A percentile compares a stretch with the other conserved stretches of the same genome.
Conservation (phyloP, 2,113 vertebrate genomes). For the Alethe diademata region DNA sequence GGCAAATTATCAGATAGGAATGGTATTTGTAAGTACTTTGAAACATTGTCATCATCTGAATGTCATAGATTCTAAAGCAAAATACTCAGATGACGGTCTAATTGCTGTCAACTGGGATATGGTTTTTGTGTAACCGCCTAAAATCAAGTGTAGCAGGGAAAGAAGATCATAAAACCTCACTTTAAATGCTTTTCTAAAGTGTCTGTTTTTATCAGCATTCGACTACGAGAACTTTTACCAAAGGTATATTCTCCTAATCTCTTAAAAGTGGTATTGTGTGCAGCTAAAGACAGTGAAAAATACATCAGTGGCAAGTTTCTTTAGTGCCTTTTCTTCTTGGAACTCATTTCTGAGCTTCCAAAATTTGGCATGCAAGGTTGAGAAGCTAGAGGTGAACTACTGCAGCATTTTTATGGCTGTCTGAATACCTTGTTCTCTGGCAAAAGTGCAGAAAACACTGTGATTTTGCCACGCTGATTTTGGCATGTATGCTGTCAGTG, state of each 20-base stretch:
- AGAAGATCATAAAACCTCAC: not conserved
- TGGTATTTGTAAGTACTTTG: not conserved
- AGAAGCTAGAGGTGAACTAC: not conserved
- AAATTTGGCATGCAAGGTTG: not conserved
- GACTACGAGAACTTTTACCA: not conserved
- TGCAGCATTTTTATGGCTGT: not conserved
- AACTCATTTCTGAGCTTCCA: not conserved
- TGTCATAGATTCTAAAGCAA: not conserved
- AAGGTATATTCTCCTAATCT: not conserved
- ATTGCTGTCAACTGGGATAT: not conserved
- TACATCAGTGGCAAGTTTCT: not conserved
- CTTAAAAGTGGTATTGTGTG: not conserved
- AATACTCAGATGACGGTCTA: not conserved
- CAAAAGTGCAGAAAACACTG: not conserved
- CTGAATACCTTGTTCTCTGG: not conserved
- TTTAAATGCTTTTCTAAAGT: not conserved
- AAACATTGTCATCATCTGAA: not conserved
- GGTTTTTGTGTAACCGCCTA: not conserved
- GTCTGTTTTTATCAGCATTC: not conserved
- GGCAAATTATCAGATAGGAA: not conserved
- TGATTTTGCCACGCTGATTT: not conserved
- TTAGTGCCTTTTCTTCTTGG: not conserved
- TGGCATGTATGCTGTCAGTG: not conserved
- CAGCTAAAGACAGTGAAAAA: not conserved
- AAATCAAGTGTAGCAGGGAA: not conserved